Evolutionary conservation across 1,140 invertebrate genomes (phyloP), one percentile per base, ranked within the genome.

Genomic region (Sogatella furcifera): DNA sequence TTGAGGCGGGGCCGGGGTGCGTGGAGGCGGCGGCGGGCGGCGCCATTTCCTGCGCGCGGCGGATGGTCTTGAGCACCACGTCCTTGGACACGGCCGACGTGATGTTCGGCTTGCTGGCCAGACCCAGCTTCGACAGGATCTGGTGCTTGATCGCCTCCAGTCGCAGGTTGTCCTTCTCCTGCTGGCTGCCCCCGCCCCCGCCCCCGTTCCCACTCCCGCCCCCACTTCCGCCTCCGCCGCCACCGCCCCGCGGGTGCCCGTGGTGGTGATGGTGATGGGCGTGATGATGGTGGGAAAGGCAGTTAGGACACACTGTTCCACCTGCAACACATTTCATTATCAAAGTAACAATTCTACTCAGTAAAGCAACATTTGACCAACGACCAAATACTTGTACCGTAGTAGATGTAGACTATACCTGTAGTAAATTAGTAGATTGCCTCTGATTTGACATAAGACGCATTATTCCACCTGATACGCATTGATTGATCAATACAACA

Each of bases 91-190:
- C 71, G 10, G 81, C 80, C 52, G 79, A 72, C 6, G 84, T 86
- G 17, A 89, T 81, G 67, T 88, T 88, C 17, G 87, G 87, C 59
- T 82, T 81, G 10, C 73, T 72, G 43, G 77, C 78, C 15, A 89
- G 74, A 5, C 86, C 86, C 58, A 89, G 76, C 70, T 89, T 89
- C 8, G 79, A 80, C 13, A 89, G 72, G 62, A 89, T 89, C 71
- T 89, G 86, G 52, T 81, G 79, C 69, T 89, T 88, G 65, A 89
- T 88, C 1, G 84, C 83, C 68, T 89, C 86, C 28, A 89, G 72
- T 52, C 86, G 76, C 21, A 85, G 71, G 19, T 77, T 75, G 63
- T 87, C 84, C 52, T 71, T 67, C 43, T 77, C 74, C 62, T 74
- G 63, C 61, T 76, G 28, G 71, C 71, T 5, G 63, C 24, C 42